phyloP scores from a whole-genome alignment of 2,888 invertebrate species.

The Ernsta delagoae region DNA sequence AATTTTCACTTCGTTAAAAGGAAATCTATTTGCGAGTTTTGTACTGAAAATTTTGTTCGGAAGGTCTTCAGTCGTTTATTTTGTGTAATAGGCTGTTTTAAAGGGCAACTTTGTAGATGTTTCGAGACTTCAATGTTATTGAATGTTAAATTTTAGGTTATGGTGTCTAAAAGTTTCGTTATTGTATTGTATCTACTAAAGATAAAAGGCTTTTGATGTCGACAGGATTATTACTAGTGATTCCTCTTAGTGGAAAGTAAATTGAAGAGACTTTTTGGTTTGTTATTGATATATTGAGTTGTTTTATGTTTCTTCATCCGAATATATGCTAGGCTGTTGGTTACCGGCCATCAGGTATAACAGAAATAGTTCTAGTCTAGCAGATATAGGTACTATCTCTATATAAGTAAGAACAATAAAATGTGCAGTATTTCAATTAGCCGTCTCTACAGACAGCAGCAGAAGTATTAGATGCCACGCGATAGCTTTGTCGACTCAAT shows the following conservation, averaged over 20 bases:
- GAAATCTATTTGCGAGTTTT: slow-evolving; percentile 15
- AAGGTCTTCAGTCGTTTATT: slow-evolving; percentile 19
- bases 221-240: too few species aligned
- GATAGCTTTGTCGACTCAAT: slow-evolving; percentile 26
- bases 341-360: too few species aligned
- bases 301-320: too few species aligned
- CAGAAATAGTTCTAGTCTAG: too few species aligned
- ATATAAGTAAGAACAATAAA: slow-evolving; percentile 2
- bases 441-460: neutral
- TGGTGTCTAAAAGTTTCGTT: neutral
- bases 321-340: too few species aligned
- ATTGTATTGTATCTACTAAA: neutral
- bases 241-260: neutral
- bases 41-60: neutral
- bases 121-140: slow-evolving; percentile 8
- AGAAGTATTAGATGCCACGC: slow-evolving; percentile 17
- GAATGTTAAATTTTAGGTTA: slow-evolving; percentile 8
- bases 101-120: slow-evolving; percentile 11
- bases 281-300: too few species aligned
- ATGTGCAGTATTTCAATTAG: slow-evolving; percentile 23
- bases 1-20: slow-evolving; percentile 9
- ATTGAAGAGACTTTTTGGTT: neutral
- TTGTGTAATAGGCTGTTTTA: slow-evolving; percentile 10
- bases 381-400: too few species aligned
- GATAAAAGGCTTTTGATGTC: neutral